Conservation (phyloP, 2,113 vertebrate species). For the Anser cygnoides region DNA sequence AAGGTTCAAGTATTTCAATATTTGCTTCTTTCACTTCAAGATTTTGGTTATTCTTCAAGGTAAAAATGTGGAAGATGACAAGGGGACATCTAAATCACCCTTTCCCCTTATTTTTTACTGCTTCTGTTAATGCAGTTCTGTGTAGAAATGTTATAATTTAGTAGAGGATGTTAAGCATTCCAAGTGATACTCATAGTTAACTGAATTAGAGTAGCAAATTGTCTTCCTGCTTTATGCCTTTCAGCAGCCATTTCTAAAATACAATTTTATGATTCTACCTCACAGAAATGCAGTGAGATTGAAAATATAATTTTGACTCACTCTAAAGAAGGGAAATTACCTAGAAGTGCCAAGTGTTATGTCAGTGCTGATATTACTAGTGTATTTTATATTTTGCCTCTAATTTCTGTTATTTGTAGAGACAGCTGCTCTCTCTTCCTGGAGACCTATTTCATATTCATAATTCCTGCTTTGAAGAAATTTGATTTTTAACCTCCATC, state of each 20-base stretch:
- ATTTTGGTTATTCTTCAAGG: background rate
- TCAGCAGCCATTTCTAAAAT: background rate
- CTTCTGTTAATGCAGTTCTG: background rate
- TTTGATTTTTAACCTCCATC: background rate
- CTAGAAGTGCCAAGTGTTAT: background rate
- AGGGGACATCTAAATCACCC: accelerated
- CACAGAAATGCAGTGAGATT: background rate
- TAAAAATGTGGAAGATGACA: background rate
- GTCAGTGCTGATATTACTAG: background rate
- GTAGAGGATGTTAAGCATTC: background rate
- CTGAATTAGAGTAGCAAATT: background rate
- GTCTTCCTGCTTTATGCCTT: background rate
- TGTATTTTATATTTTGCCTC: background rate
- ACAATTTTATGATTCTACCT: background rate
- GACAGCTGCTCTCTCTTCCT: slow-evolving; percentile 32
- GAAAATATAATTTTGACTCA: background rate
- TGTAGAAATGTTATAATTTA: background rate
- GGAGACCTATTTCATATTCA: slow-evolving; percentile 43
- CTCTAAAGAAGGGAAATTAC: background rate
- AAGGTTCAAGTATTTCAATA: background rate
- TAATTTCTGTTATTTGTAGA: background rate
- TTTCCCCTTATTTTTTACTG: background rate
- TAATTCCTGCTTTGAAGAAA: slow-evolving; percentile 46
- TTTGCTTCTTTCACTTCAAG: background rate
- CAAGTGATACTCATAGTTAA: background rate